These are phyloP conservation scores for Deroplatys truncata DNA, from an alignment of 2,888 invertebrate species.

Conservation along the genomic window DNA sequence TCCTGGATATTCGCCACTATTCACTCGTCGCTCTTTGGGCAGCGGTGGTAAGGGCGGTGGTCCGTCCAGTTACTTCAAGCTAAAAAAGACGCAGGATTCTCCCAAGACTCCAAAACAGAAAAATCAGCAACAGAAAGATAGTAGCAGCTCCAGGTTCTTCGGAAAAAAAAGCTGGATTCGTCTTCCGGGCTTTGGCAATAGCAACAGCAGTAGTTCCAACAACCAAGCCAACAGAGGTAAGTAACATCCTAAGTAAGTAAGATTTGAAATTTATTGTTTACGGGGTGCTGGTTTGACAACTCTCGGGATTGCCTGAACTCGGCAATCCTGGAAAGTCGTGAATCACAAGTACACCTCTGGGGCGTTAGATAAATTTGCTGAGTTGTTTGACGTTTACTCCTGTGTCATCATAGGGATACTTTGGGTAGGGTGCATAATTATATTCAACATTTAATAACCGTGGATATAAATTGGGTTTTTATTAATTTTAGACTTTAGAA, in stretches of 20 bases:
- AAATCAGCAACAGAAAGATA: neutral
- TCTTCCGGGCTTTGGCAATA: constrained; percentile 68
- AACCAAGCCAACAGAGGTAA: constrained; percentile 40
- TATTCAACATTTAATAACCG: too few relatives aligned
- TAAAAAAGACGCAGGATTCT: neutral
- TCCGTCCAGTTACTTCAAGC: neutral
- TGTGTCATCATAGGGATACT: too few relatives aligned
- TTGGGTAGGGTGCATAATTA: too few relatives aligned
- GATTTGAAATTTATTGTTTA: too few relatives aligned
- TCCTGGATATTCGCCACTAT: neutral
- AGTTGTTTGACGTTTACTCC: too few relatives aligned
- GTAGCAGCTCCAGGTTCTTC: constrained; percentile 54
- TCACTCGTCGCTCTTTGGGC: neutral
- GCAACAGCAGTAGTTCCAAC: constrained; percentile 47
- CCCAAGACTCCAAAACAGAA: neutral
- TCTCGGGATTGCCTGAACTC: too few relatives aligned
- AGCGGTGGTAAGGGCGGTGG: neutral
- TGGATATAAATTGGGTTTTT: too few relatives aligned
- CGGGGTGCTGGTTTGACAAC: too few relatives aligned
- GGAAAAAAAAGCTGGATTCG: constrained; percentile 76
- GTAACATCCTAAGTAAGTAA: neutral
- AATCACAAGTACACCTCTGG: too few relatives aligned
- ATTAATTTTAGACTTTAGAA: too few relatives aligned
- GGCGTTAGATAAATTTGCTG: too few relatives aligned
- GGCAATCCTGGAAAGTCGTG: too few relatives aligned